Conservation (phyloP, 2,888 invertebrate species). For the Oligia fasciuncula region DNA sequence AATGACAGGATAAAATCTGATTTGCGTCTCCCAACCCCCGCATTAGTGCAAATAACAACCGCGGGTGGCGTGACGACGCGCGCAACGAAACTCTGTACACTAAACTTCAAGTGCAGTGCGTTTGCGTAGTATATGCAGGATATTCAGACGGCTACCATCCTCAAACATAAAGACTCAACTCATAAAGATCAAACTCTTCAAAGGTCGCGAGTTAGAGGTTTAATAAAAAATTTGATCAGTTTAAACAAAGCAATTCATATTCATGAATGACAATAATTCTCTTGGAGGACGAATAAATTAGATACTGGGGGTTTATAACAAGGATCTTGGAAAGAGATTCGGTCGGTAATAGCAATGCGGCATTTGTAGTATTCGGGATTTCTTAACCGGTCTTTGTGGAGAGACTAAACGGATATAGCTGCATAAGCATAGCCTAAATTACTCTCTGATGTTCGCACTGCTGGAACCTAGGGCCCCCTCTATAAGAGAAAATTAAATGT, state of each 20-base stretch:
- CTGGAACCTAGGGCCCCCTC: not conserved
- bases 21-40: too few species aligned
- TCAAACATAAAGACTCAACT: slow-evolving; percentile 45
- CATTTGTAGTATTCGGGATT: not conserved
- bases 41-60: too few species aligned
- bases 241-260: slow-evolving; percentile 80
- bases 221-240: slow-evolving; percentile 77
- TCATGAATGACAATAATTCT: slow-evolving; percentile 79
- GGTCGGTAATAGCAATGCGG: slow-evolving; percentile 8
- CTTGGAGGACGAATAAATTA: slow-evolving; percentile 67
- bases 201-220: slow-evolving; percentile 54
- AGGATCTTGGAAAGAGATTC: slow-evolving; percentile 29
- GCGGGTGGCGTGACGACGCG: too few species aligned
- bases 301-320: slow-evolving; percentile 54
- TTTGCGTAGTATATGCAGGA: too few species aligned
- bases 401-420: not conserved
- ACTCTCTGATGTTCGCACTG: not conserved
- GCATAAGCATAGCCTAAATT: not conserved
- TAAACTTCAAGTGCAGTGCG: too few species aligned
- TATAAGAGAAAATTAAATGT: not conserved
- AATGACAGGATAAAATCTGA: too few species aligned
- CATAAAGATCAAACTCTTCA: slow-evolving; percentile 61
- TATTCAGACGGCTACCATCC: not conserved
- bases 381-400: not conserved
- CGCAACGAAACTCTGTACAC: too few species aligned